phyloP scores from a whole-genome alignment of 1,140 invertebrate species.

The Macrosteles quadrilineatus region DNA sequence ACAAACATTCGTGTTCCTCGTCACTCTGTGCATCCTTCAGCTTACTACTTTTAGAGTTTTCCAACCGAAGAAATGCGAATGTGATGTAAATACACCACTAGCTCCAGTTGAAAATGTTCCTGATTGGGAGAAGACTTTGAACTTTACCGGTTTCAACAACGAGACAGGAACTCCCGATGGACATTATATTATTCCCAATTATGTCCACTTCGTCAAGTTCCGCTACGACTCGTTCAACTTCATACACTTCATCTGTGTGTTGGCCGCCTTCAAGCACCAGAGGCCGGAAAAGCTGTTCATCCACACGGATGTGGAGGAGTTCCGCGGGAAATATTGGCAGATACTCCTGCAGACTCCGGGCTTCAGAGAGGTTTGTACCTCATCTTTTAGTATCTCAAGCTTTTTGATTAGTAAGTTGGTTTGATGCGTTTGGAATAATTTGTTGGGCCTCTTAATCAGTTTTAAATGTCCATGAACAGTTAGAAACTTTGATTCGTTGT shows the following conservation, averaged over 20 bases:
- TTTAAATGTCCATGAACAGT: no score
- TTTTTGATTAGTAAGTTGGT: no score
- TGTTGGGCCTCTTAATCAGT: no score
- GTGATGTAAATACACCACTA: neutral
- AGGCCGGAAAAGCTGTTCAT: conserved; percentile 41
- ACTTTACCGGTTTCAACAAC: conserved; percentile 41
- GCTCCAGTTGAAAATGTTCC: conserved; percentile 32
- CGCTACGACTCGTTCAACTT: conserved; percentile 28
- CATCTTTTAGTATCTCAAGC: no score
- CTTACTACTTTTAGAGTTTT: no score
- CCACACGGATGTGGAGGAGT: conserved; percentile 38
- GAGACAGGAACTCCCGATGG: conserved; percentile 33
- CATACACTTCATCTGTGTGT: conserved; percentile 37
- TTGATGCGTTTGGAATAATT: no score
- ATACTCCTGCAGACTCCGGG: conserved; percentile 28
- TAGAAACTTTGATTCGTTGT: no score
- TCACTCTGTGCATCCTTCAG: no score
- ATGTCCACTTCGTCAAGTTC: conserved; percentile 41
- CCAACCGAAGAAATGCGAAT: no score
- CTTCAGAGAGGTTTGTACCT: conserved; percentile 35
- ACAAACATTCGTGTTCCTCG: no score
- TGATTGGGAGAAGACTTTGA: neutral
- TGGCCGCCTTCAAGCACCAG: conserved; percentile 42
- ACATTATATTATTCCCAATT: conserved; percentile 40
- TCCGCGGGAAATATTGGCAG: conserved; percentile 42